A percentile compares a stretch with the other conserved stretches of the same genome.
Conservation (phyloP, 2,888 invertebrate genomes). For the Hemicrepidius hirtus region DNA sequence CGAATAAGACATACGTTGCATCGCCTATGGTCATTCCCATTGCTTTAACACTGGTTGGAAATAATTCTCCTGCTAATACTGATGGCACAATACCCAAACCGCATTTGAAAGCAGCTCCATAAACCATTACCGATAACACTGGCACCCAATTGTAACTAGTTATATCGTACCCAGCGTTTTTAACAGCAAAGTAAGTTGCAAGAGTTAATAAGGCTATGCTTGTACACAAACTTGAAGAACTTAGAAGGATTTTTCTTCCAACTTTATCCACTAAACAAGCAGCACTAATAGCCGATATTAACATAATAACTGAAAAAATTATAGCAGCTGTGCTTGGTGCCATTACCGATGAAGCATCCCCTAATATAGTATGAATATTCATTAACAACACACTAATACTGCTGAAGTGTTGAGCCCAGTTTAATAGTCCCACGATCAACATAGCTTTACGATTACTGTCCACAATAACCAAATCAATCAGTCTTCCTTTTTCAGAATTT, state of each 20-base stretch:
- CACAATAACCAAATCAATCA: slow-evolving; percentile 66
- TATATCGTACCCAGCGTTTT: slow-evolving; percentile 62
- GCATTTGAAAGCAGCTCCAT: slow-evolving; percentile 67
- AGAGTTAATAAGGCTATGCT: slow-evolving; percentile 64
- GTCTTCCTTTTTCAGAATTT: slow-evolving; percentile 65
- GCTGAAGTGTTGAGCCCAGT: slow-evolving; percentile 68
- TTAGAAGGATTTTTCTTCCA: slow-evolving; percentile 66
- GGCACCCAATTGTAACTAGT: slow-evolving; percentile 67
- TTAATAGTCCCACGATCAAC: slow-evolving; percentile 67
- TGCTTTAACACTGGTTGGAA: slow-evolving; percentile 69
- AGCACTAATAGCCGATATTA: slow-evolving; percentile 63
- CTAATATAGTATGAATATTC: slow-evolving; percentile 69
- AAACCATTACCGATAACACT: slow-evolving; percentile 66
- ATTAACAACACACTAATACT: slow-evolving; percentile 69
- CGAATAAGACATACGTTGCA: slow-evolving; percentile 66
- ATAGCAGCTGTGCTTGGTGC: slow-evolving; percentile 65
- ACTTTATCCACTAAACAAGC: slow-evolving; percentile 66
- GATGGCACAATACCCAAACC: slow-evolving; percentile 70
- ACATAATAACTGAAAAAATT: slow-evolving; percentile 67
- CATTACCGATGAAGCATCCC: slow-evolving; percentile 66
- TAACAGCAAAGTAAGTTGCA: slow-evolving; percentile 66
- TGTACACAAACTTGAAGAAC: slow-evolving; percentile 64
- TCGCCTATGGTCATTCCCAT: slow-evolving; percentile 69
- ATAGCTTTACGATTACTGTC: slow-evolving; percentile 68
- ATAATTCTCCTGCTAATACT: slow-evolving; percentile 69